phyloP scores from a whole-genome alignment of 2,888 invertebrate genomes.

The Amphimallon solstitiale region DNA sequence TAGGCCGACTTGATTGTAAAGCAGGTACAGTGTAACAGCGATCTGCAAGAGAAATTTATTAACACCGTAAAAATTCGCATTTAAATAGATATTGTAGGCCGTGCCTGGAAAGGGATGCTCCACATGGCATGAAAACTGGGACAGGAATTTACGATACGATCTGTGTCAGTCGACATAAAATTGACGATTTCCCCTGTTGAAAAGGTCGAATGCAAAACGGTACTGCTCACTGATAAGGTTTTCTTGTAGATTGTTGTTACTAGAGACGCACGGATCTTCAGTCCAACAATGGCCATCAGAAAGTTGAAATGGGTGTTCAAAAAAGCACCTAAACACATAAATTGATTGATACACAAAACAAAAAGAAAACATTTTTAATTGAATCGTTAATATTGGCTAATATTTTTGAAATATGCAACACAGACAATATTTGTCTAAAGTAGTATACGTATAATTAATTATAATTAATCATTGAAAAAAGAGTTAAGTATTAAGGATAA shows the following conservation, averaged over 20 bases:
- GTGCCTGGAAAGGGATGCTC: slow-evolving; percentile 93
- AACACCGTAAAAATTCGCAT: not conserved
- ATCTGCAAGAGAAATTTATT: slow-evolving; percentile 68
- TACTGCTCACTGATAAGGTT: slow-evolving; percentile 65
- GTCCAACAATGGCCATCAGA: slow-evolving; percentile 81
- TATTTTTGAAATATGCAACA: no score
- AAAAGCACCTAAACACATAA: slow-evolving; percentile 70
- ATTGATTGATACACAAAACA: not conserved
- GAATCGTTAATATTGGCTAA: no score
- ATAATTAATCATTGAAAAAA: no score
- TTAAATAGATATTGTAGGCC: not conserved
- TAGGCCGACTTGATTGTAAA: slow-evolving; percentile 88
- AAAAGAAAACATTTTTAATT: not conserved
- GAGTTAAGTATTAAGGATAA: no score
- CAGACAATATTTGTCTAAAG: no score
- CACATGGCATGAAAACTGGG: slow-evolving; percentile 96
- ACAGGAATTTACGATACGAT: slow-evolving; percentile 94
- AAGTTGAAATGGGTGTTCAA: slow-evolving; percentile 92
- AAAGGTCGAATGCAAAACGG: slow-evolving; percentile 61
- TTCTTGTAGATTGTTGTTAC: slow-evolving; percentile 85
- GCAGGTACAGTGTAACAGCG: slow-evolving; percentile 80
- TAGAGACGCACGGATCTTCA: slow-evolving; percentile 88
- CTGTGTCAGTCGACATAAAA: slow-evolving; percentile 96
- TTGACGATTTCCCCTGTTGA: slow-evolving; percentile 91
- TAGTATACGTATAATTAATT: no score